Conservation (phyloP, 1,140 invertebrate genomes). For the Meloidogyne exigua region DNA sequence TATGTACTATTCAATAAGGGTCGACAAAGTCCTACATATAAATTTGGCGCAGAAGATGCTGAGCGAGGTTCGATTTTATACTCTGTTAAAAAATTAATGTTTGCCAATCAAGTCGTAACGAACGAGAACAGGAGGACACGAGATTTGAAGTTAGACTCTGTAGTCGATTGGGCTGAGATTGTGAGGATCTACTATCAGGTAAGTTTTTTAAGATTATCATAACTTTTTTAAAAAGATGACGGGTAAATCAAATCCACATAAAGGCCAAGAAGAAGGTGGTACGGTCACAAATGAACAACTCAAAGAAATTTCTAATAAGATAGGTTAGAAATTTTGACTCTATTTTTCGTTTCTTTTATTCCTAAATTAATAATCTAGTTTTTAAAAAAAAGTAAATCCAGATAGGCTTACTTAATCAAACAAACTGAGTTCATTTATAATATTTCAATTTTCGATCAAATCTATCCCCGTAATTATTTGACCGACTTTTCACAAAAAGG, state of each 20-base stretch:
- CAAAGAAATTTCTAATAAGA: neutral
- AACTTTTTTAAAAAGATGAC: conserved; percentile 19
- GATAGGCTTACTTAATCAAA: too few species aligned
- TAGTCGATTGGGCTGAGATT: conserved; percentile 62
- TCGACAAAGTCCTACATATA: conserved; percentile 39
- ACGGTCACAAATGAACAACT: neutral
- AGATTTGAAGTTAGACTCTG: conserved; percentile 56
- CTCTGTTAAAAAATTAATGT: conserved; percentile 15
- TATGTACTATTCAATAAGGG: neutral
- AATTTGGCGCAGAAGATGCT: conserved; percentile 28
- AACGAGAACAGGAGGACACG: conserved; percentile 40
- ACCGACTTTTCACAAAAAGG: neutral
- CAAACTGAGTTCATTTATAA: too few species aligned
- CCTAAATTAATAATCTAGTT: too few species aligned
- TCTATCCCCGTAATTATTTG: neutral
- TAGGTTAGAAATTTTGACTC: neutral
- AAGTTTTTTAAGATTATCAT: neutral
- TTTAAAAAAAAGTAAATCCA: too few species aligned
- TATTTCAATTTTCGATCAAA: neutral
- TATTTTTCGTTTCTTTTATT: too few species aligned
- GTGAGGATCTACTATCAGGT: conserved; percentile 60
- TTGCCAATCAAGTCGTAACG: conserved; percentile 15
- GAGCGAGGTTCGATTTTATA: conserved; percentile 6
- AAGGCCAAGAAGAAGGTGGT: neutral
- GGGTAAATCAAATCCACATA: conserved; percentile 34